phyloP scores from a whole-genome alignment of 2,797 vertebrate genomes.

The Buceros bicornis region DNA sequence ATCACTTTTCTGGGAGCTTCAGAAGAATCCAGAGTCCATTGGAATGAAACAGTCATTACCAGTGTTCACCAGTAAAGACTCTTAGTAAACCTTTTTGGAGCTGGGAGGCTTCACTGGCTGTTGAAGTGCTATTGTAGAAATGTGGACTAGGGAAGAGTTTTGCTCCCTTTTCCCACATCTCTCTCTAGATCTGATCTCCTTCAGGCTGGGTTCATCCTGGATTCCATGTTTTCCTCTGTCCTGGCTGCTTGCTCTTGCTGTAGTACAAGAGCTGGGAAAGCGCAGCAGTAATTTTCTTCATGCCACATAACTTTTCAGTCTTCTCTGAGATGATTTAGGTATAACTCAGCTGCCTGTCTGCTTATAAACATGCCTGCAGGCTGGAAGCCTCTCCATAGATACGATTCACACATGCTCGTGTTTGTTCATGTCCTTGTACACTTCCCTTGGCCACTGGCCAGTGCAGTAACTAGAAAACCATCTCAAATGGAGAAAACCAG shows the following conservation, averaged over 20 bases:
- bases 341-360: not conserved
- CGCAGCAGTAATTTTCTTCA: not conserved
- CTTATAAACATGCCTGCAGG: not conserved
- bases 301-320: not conserved
- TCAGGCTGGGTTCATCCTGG: not conserved
- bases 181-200: not conserved
- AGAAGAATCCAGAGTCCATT: not conserved
- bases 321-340: not conserved
- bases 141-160: not conserved
- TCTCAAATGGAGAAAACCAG: not conserved
- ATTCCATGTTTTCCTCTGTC: fast-evolving
- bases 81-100: not conserved
- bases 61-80: not conserved
- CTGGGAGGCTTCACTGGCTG: not conserved
- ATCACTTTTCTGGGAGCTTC: not conserved
- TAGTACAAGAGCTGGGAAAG: not conserved
- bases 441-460: not conserved
- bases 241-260: not conserved
- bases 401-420: not conserved
- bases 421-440: not conserved
- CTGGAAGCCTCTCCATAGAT: not conserved
- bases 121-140: not conserved
- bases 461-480: not conserved
- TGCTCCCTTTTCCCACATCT: not conserved
- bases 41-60: not conserved